Evolutionary conservation across 2,888 invertebrate species (phyloP), one percentile per base, ranked within the genome.

Genomic region (Chrysolina oricalcia): DNA sequence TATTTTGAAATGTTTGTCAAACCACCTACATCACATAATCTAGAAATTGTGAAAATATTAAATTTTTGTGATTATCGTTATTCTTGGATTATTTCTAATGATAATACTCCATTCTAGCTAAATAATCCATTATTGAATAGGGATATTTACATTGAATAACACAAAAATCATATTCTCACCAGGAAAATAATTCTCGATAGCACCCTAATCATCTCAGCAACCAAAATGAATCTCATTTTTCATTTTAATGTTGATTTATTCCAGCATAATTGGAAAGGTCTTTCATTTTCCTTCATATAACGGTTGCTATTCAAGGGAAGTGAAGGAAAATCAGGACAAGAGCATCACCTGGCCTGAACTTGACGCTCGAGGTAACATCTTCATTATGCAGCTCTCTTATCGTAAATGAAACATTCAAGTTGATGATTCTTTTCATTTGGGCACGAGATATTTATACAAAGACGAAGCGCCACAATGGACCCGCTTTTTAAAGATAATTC

Each of bases 371-470:
- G 11, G 53, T 21, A 17, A 53, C 35, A 35, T 53, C 53, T 53
- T 21, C 53, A 53, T 53, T 53, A 53, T 19, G 21, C 8, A 11
- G 19, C 53, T 21, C 53, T 53, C 21, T 53, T 53, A 53, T 53
- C 53, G 53, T 21, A 21, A 53, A 53, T 53, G 53, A 53, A 13
- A 19, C 21, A 53, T 53, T 19, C 53, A 53, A 21, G 21, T 21
- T 21, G 53, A 53, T 10, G 53, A 53, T 53, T 53, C 53, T 21
- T 53, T 53, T 53, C 53, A 53, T 53, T 53, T 11, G 11, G 19
- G 19, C 53, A 21, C 11, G 13, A 21, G 53, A 53, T 53, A 5
- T 53, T 53, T 11, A 21, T 19, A 0, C 53, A 53, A 53, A 9
- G 11, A 4, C 21, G 21, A 6, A 35, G 4, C 3, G 35, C 35